Evolutionary conservation across 37 sponge, comb jelly and placozoan species (phyloP).

Genomic region (Ephydatia muelleri): DNA sequence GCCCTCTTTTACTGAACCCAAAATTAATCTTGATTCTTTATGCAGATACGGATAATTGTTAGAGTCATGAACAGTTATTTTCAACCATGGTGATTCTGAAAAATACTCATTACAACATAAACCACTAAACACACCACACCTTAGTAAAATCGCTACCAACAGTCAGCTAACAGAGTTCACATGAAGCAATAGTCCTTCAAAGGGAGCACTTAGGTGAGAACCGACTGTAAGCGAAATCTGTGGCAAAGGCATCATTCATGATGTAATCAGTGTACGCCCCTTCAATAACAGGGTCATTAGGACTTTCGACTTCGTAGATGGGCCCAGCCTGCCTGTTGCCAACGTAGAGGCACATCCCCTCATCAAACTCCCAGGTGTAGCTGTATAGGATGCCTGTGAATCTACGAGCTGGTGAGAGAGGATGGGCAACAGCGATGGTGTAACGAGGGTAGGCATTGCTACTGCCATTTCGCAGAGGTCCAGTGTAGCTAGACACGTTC

Average conservation of each 20-base stretch:
- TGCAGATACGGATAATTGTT: too few relatives aligned
- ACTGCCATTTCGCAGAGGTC: not conserved
- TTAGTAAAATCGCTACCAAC: not conserved
- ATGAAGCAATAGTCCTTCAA: not conserved
- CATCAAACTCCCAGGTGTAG: constrained; percentile 36
- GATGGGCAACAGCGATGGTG: constrained; percentile 31
- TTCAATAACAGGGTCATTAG: constrained; percentile 71
- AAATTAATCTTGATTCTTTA: too few relatives aligned
- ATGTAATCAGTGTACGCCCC: constrained; percentile 53
- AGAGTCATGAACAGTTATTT: too few relatives aligned
- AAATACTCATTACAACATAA: not conserved
- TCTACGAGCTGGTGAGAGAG: not conserved
- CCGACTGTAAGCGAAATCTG: constrained; percentile 15
- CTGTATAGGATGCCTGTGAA: constrained; percentile 47
- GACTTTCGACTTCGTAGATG: constrained; percentile 20
- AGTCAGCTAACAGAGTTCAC: not conserved
- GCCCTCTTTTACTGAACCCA: too few relatives aligned
- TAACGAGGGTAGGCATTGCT: constrained; percentile 8
- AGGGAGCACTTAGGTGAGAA: not conserved
- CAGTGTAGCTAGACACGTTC: constrained; percentile 19
- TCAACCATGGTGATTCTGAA: too few relatives aligned
- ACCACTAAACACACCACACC: not conserved
- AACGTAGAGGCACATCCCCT: constrained; percentile 27
- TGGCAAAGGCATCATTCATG: constrained; percentile 29
- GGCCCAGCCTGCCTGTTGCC: constrained; percentile 40